These are phyloP conservation scores for Ploceus nigricollis DNA, from an alignment of 2,113 vertebrate species.

Conservation along the genomic window DNA sequence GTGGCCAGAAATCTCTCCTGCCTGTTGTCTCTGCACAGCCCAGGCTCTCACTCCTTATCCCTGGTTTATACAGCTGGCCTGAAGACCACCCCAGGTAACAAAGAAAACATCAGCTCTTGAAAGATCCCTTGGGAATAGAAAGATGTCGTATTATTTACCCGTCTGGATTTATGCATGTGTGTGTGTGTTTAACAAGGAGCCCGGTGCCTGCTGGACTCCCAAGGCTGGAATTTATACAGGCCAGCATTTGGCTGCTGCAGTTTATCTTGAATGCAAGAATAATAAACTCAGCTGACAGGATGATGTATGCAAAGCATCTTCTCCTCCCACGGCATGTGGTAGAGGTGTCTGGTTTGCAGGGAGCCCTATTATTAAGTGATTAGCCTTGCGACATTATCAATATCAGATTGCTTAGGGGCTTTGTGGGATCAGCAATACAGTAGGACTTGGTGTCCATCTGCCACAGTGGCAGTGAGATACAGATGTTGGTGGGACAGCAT, in stretches of 20 bases:
- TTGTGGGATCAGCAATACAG: constrained; percentile 15
- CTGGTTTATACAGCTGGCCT: constrained; percentile 67
- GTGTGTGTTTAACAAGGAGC: constrained; percentile 66
- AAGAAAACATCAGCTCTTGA: constrained; percentile 60
- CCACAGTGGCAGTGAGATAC: background rate
- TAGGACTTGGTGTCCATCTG: background rate
- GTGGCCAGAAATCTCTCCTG: constrained; percentile 54
- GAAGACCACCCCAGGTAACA: constrained; percentile 71
- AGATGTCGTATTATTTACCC: constrained; percentile 64
- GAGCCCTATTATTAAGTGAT: constrained; percentile 72
- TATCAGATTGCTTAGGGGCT: constrained; percentile 65
- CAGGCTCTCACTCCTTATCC: constrained; percentile 29
- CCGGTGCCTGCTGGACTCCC: constrained; percentile 52
- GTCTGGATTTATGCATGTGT: constrained; percentile 67
- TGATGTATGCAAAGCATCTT: constrained; percentile 77
- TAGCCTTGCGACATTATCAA: constrained; percentile 58
- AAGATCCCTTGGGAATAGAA: constrained; percentile 27
- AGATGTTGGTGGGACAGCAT: background rate
- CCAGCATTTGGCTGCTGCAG: constrained; percentile 69
- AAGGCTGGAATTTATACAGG: constrained; percentile 79
- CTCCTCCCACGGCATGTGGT: constrained; percentile 49
- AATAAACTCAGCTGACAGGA: constrained; percentile 76
- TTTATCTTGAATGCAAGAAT: constrained; percentile 76
- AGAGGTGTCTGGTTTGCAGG: constrained; percentile 62
- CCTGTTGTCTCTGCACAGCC: constrained; percentile 3